phyloP scores from a whole-genome alignment of 2,113 vertebrate species.

The Nycticorax nycticorax region DNA sequence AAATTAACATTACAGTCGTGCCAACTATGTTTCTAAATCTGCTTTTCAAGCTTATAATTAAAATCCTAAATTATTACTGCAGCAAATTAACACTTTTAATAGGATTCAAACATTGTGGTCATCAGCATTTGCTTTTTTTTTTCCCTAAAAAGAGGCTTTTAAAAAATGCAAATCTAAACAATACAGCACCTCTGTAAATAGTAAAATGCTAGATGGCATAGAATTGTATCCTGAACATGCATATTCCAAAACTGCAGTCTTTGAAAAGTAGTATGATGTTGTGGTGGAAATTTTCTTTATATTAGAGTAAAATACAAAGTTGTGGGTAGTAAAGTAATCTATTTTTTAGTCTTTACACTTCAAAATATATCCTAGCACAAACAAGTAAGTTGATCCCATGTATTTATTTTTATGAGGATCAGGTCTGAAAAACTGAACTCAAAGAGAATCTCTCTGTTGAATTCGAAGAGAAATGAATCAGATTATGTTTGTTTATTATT shows the following conservation, averaged over 20 bases:
- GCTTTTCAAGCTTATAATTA: constrained; percentile 74
- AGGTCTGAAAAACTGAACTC: neutral
- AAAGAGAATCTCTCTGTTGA: neutral
- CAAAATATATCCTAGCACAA: neutral
- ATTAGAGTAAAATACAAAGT: neutral
- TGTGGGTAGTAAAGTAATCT: neutral
- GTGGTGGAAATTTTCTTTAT: neutral
- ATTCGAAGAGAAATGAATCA: neutral
- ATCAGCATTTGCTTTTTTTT: constrained; percentile 10
- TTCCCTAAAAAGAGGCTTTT: neutral
- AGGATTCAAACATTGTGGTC: constrained; percentile 40
- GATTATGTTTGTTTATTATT: neutral
- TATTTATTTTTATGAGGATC: neutral
- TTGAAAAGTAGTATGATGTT: neutral
- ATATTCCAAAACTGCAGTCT: neutral
- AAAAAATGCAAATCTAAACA: constrained; percentile 30
- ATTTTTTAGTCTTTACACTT: neutral
- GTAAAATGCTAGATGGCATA: neutral
- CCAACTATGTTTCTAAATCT: constrained; percentile 71
- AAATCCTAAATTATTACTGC: constrained; percentile 72
- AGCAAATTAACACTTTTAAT: constrained; percentile 70
- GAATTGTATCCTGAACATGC: neutral
- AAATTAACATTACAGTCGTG: constrained; percentile 78
- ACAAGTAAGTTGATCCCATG: neutral
- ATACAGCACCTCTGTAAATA: neutral